Evolutionary conservation across 2,113 vertebrate genomes (phyloP), one percentile per base, ranked within the genome.

Genomic region (Triplophysa dalaica): DNA sequence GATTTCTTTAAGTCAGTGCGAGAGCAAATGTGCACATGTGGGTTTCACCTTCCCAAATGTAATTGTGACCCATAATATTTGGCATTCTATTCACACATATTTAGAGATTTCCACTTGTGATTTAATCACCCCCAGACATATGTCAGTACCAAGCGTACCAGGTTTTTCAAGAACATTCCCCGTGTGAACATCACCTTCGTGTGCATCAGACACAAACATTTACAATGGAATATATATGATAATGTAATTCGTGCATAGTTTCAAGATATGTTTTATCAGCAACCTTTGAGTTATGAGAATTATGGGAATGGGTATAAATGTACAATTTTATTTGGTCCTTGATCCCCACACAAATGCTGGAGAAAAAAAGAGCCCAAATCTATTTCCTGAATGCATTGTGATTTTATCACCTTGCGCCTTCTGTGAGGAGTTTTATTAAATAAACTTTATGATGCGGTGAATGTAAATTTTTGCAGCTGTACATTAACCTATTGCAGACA

Each of bases 181-280:
- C 16, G 48, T 52, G 4, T 52, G 50, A 16, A 50, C 12, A 50
- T 3, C 48, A 50, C 48, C 11, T 50, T 50, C 48, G 14, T 50
- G 48, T 54, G 50, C 14, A 54, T 17, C 4, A 17, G 16, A 45
- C 43, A 45, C 16, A 38, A 21, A 22, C 12, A 22, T 13, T 14
- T 16, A 52, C 43, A 48, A 7, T 38, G 33, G 33, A 19, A 66
- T 19, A 17, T 8, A n/a, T 9, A 19, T 8, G 13, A 64, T 72
- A 63, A 33, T 64, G 10, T 10, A 72, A 54, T 54, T 70, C 56
- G 64, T 43, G 38, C 66, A 48, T 75, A 17, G 45, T 74, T 67
- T 54, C 4, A 50, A 33, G 48, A 60, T 48, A 26, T 9, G 0
- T 6, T 66, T 58, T 60, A 21, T 64, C 60, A 38, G 33, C 26